A percentile compares a stretch with the other conserved stretches of the same genome.
phyloP scores from a whole-genome alignment of 2,113 vertebrate species.

The Meleagris gallopavo region DNA sequence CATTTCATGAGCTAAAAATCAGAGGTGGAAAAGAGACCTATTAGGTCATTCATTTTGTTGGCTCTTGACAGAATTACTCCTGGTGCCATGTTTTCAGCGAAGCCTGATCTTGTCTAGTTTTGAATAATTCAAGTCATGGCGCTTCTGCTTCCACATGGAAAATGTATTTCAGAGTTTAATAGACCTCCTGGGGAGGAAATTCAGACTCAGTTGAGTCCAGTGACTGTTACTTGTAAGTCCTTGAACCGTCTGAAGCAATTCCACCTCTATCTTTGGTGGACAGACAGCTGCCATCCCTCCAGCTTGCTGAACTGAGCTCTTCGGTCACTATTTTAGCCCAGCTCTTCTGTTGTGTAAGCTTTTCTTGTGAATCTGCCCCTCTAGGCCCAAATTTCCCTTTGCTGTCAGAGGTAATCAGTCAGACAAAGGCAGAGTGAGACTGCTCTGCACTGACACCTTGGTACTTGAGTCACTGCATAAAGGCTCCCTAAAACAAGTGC shows the following conservation, averaged over 20 bases:
- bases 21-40: neutral
- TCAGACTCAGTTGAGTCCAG: neutral
- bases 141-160: slow-evolving; percentile 27
- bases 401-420: neutral
- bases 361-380: neutral
- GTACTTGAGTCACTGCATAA: neutral
- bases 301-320: neutral
- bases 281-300: neutral
- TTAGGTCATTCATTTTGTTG: slow-evolving; percentile 21
- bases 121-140: neutral
- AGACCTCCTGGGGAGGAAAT: slow-evolving; percentile 36
- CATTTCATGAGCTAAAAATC: neutral
- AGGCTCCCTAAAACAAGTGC: neutral
- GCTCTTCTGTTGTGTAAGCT: neutral
- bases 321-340: neutral
- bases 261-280: neutral
- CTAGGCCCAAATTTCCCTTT: neutral
- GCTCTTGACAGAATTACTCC: slow-evolving; percentile 9
- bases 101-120: neutral
- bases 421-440: neutral
- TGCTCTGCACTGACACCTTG: neutral
- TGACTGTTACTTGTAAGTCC: neutral
- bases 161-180: slow-evolving; percentile 4
- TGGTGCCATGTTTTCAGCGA: neutral
- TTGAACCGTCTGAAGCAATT: neutral